These are phyloP conservation scores for Archaeoteleia sp. DNA, from an alignment of 2,888 invertebrate genomes.

Conservation along the genomic window DNA sequence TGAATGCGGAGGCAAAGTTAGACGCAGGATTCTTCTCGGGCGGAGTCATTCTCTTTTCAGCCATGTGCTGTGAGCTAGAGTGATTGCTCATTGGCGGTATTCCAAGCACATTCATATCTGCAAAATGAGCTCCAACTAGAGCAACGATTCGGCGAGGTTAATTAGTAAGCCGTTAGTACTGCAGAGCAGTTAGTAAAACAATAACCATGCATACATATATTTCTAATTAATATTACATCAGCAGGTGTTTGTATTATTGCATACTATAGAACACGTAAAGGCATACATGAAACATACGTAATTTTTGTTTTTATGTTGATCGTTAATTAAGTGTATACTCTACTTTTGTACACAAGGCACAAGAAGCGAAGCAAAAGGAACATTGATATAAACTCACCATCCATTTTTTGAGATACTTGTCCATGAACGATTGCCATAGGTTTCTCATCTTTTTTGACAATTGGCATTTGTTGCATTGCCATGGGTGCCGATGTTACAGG, in stretches of 20 bases:
- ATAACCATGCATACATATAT: too few species aligned
- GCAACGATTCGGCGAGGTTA: constrained; percentile 59
- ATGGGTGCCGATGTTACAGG: constrained; percentile 73
- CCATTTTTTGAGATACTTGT: constrained; percentile 69
- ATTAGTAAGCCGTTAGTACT: constrained; percentile 64
- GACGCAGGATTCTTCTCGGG: constrained; percentile 77
- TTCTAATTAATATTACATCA: too few species aligned
- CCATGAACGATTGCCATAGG: constrained; percentile 81
- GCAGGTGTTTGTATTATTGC: too few species aligned
- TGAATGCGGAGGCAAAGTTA: constrained; percentile 82
- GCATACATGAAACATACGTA: too few species aligned
- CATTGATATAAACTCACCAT: constrained; percentile 64
- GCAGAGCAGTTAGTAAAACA: too few species aligned
- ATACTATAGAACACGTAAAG: too few species aligned
- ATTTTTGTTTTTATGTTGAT: too few species aligned
- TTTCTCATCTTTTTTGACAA: constrained; percentile 78
- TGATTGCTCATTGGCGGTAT: constrained; percentile 70
- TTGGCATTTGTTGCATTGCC: constrained; percentile 74
- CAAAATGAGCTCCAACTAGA: constrained; percentile 73
- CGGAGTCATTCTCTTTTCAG: constrained; percentile 80
- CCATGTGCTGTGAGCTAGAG: constrained; percentile 63
- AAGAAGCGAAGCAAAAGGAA: constrained; percentile 7
- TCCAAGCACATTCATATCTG: constrained; percentile 71
- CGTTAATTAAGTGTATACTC: too few species aligned
- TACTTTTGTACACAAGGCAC: too few species aligned